Conservation (phyloP, 2,797 vertebrate genomes). For the Astyanax mexicanus region DNA sequence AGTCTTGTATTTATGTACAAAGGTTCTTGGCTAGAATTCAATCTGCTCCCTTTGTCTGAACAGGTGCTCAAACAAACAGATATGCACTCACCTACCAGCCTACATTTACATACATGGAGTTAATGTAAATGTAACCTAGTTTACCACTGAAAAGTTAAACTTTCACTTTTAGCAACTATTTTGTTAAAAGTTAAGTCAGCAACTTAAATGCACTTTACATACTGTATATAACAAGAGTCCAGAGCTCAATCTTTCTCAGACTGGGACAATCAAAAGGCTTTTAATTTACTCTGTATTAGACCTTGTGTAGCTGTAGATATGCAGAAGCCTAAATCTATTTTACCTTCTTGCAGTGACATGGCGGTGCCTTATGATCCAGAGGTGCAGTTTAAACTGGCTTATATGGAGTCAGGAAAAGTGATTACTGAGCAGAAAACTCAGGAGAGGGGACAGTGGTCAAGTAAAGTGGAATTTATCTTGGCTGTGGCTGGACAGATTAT, state of each 20-base stretch:
- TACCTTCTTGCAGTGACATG: slow-evolving; percentile 60
- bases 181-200: background rate
- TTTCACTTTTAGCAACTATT: background rate
- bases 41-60: background rate
- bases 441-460: slow-evolving; percentile 79
- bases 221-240: background rate
- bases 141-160: too few species aligned
- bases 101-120: background rate
- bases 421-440: slow-evolving; percentile 34
- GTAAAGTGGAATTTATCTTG: slow-evolving; percentile 80
- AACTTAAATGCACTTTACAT: background rate
- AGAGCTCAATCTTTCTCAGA: background rate
- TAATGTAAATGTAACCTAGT: too few species aligned
- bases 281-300: slow-evolving; percentile 6
- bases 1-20: slow-evolving; percentile 8
- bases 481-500: slow-evolving; percentile 84
- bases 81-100: background rate
- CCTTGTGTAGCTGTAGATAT: slow-evolving; percentile 27
- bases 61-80: background rate
- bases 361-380: slow-evolving; percentile 59
- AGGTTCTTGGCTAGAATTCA: background rate
- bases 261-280: too few species aligned
- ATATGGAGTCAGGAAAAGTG: slow-evolving; percentile 32
- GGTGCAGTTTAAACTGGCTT: slow-evolving; percentile 59
- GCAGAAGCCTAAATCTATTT: slow-evolving; percentile 16